Conservation (phyloP, 2,888 invertebrate species). For the Sepiola atlantica region DNA sequence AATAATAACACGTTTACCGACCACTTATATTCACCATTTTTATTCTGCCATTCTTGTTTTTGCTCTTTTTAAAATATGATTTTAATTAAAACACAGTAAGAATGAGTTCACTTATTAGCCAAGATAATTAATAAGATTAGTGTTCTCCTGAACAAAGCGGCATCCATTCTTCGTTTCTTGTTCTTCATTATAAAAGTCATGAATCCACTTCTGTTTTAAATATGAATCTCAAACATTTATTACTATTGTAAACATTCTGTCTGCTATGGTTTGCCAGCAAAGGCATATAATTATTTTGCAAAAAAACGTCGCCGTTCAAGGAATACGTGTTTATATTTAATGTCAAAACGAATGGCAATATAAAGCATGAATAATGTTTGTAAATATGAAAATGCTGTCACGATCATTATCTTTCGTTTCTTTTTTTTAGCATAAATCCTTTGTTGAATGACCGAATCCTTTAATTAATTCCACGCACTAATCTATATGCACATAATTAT, state of each 20-base stretch:
- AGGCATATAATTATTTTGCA: not conserved
- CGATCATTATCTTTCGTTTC: not conserved
- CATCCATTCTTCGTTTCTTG: not conserved
- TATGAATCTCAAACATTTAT: not conserved
- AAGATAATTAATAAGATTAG: not conserved
- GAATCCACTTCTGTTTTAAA: not conserved
- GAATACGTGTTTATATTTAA: not conserved
- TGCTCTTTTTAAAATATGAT: not conserved
- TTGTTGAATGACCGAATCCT: not conserved
- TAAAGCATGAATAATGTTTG: not conserved
- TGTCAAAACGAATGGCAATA: not conserved
- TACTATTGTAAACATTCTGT: not conserved
- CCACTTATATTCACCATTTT: not conserved
- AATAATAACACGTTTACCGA: not conserved
- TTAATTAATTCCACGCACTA: not conserved
- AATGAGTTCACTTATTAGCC: conserved; percentile 15
- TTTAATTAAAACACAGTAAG: not conserved
- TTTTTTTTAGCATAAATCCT: not conserved
- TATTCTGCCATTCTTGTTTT: not conserved
- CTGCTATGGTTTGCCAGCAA: not conserved
- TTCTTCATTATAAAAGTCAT: not conserved
- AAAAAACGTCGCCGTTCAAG: not conserved
- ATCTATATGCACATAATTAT: not conserved
- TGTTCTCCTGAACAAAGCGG: not conserved
- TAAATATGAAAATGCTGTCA: not conserved